These are phyloP conservation scores for Patagioenas fasciata DNA, from an alignment of 2,113 vertebrate genomes.

Conservation along the genomic window DNA sequence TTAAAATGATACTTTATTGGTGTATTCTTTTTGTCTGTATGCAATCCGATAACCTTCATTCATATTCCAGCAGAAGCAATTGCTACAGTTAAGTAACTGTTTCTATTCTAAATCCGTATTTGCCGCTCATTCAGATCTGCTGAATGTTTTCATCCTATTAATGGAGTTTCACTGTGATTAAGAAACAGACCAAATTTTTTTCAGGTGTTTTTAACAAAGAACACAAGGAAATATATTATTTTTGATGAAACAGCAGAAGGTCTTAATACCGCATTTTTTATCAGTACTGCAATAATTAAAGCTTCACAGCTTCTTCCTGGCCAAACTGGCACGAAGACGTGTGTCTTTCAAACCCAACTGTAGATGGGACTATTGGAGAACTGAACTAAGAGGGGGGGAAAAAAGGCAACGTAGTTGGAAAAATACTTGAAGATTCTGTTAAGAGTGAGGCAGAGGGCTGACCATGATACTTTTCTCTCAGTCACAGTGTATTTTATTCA, in stretches of 20 bases:
- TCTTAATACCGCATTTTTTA: not conserved
- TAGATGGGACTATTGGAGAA: not conserved
- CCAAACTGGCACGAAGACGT: not conserved
- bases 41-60: conserved; percentile 29
- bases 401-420: not conserved
- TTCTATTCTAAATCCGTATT: not conserved
- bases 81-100: not conserved
- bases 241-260: not conserved
- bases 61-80: not conserved
- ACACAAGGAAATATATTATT: not conserved
- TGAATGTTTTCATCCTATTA: not conserved
- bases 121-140: not conserved
- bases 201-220: not conserved
- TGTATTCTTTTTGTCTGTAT: not conserved
- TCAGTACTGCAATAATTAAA: not conserved
- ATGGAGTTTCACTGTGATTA: not conserved
- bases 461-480: not conserved
- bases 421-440: not conserved
- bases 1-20: not conserved
- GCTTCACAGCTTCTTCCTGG: not conserved
- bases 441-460: not conserved
- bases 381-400: not conserved
- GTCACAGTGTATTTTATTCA: not conserved
- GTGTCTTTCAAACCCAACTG: not conserved
- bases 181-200: not conserved